Base-by-base conservation (phyloP, 2,888 invertebrate genomes). In the Protonemura montana region DNA sequence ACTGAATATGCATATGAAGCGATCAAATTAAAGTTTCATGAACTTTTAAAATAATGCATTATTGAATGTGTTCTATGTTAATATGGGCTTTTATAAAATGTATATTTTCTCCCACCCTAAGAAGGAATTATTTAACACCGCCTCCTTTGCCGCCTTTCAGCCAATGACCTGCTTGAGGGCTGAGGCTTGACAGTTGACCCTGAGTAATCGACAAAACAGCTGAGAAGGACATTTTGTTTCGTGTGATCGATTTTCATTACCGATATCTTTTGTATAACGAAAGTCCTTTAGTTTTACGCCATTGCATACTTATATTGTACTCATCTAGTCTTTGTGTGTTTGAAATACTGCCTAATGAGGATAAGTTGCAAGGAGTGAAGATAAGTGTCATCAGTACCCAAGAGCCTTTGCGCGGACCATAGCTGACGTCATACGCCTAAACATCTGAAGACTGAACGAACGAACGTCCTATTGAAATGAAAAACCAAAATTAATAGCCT, bases 361-460 rank as follows among this genome's bases (percentile, higher is more conserved):
- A 21, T 59, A 59, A 59, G 59, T 59, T 59, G 2, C 2, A 16
- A 59, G 59, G 21, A 59, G 59, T 59, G 21, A 59, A 13, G 59
- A 59, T 59, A 59, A 59, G 59, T 59, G 59, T 59, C 59, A 59
- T 59, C 59, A 59, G 85, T 87, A 87, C 87, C 87, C 87, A 87
- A 30, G 81, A 87, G 87, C 76, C 87, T 80, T 83, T 87, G 87
- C 87, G 85, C 27, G 76, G 80, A 76, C 85, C 76, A 82, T 86
- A 88, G 87, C 87, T 88, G 88, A 88, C 88, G 88, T 88, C 88
- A 88, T 88, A 87, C 87, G 87, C 88, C 84, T 26, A 59, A 84
- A 84, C 81, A 81, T 81, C 81, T 81, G 81, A 81, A 81, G 29
- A 5, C 30, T 0, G 76, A 5, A 16, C 2, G 76, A 84, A 26